Evolutionary conservation across 2,888 invertebrate genomes (phyloP).

Genomic region (Cephus nigrinus): DNA sequence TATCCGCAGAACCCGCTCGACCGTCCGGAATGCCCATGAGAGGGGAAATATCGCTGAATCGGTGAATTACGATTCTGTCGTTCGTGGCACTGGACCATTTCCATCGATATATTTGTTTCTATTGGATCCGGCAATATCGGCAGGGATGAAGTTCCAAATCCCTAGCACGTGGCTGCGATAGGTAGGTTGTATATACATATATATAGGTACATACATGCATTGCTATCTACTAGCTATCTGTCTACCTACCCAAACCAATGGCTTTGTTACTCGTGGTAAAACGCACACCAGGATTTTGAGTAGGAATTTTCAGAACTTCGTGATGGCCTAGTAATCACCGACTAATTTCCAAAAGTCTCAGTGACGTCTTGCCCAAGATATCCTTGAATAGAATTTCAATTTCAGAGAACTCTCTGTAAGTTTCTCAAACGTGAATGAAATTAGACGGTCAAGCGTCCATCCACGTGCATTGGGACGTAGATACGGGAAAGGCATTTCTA

Average conservation of each 20-base stretch:
- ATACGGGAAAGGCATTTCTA: background rate
- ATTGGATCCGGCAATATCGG: conserved; percentile 8
- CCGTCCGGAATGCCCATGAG: conserved; percentile 15
- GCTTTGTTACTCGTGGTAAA: background rate
- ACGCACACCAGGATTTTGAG: background rate
- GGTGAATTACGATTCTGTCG: conserved; percentile 31
- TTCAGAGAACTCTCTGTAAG: background rate
- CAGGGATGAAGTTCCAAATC: background rate
- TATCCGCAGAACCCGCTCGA: background rate
- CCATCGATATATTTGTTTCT: conserved; percentile 24
- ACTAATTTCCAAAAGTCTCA: background rate
- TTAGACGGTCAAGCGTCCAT: background rate
- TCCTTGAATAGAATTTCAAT: background rate
- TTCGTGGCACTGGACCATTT: conserved; percentile 7
- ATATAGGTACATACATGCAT: background rate
- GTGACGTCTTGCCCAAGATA: background rate
- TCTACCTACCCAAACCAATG: background rate
- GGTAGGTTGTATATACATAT: background rate
- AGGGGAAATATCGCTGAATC: conserved; percentile 36
- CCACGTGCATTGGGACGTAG: background rate
- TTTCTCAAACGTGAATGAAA: background rate
- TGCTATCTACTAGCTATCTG: background rate
- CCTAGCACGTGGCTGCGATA: background rate
- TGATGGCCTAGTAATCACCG: background rate
- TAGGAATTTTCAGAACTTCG: background rate